Evolutionary conservation across 1,140 invertebrate species (phyloP).

Genomic region (Aethina tumida): DNA sequence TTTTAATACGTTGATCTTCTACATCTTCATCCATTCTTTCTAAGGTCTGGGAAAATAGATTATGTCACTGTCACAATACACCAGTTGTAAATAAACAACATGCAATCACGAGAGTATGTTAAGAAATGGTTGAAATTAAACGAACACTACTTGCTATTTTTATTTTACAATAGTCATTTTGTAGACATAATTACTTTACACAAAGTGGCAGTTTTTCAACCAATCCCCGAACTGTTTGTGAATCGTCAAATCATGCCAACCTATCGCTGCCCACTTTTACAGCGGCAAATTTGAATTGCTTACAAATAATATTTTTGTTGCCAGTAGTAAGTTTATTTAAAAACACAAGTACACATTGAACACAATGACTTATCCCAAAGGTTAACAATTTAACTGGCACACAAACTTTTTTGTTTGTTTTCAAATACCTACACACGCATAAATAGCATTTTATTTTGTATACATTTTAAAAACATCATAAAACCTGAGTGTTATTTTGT

Average conservation of each 20-base stretch:
- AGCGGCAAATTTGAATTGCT: conserved; percentile 18
- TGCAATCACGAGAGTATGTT: not conserved
- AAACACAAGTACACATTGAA: too few relatives aligned
- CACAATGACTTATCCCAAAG: too few relatives aligned
- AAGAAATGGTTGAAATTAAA: too few relatives aligned
- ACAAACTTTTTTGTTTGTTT: too few relatives aligned
- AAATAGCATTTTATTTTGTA: too few relatives aligned
- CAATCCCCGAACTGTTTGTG: conserved; percentile 6
- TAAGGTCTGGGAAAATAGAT: not conserved
- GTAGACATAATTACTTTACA: conserved; percentile 25
- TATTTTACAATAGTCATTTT: conserved; percentile 25
- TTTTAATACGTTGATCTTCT: conserved; percentile 17
- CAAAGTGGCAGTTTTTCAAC: conserved; percentile 15
- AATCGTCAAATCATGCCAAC: conserved; percentile 18
- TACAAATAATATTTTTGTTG: not conserved
- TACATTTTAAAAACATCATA: too few relatives aligned
- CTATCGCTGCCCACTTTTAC: conserved; percentile 13
- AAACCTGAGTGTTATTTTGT: too few relatives aligned
- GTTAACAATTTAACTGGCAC: too few relatives aligned
- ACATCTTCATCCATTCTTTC: conserved; percentile 26
- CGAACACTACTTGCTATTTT: conserved; percentile 26
- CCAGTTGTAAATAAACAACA: conserved; percentile 3
- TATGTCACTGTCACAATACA: conserved; percentile 1
- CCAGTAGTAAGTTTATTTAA: conserved; percentile 9
- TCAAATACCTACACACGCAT: too few relatives aligned